These are phyloP conservation scores for Anguilla rostrata DNA, from an alignment of 2,113 vertebrate species.

Conservation along the genomic window DNA sequence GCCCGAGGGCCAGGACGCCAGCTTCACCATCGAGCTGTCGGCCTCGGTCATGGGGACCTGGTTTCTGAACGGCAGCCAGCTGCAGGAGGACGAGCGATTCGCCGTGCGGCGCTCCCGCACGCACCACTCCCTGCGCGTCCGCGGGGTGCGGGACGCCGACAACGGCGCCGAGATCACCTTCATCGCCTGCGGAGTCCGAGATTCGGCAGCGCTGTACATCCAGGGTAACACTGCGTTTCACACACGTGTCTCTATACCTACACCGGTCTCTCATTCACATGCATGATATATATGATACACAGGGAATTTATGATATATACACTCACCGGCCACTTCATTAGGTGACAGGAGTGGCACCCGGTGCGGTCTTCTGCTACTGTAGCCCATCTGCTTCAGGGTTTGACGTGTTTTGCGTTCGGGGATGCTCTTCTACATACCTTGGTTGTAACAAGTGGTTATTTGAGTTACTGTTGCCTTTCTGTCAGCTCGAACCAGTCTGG, in stretches of 20 bases:
- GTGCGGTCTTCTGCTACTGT: no score
- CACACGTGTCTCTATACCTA: background rate
- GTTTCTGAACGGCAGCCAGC: conserved; percentile 79
- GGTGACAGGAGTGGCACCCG: no score
- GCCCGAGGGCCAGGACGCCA: conserved; percentile 74
- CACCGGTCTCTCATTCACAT: background rate
- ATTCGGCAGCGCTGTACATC: conserved; percentile 83
- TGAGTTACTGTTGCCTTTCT: no score
- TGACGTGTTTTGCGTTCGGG: no score
- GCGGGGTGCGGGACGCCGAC: conserved; percentile 68
- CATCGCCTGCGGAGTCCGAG: conserved; percentile 74
- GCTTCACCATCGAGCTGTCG: conserved; percentile 86
- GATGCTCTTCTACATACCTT: no score
- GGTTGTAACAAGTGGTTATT: no score
- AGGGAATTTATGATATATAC: no score
- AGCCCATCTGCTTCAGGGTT: no score
- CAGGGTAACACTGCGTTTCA: conserved; percentile 71
- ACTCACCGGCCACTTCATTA: no score
- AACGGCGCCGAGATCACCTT: conserved; percentile 83
- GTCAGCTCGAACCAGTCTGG: no score
- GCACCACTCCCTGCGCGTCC: conserved; percentile 80
- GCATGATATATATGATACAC: background rate
- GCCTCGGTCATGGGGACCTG: conserved; percentile 79
- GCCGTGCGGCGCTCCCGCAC: conserved; percentile 62
- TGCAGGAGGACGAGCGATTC: conserved; percentile 74